Base-by-base conservation (phyloP, 2,113 vertebrate species). In the Corynorhinus townsendii region DNA sequence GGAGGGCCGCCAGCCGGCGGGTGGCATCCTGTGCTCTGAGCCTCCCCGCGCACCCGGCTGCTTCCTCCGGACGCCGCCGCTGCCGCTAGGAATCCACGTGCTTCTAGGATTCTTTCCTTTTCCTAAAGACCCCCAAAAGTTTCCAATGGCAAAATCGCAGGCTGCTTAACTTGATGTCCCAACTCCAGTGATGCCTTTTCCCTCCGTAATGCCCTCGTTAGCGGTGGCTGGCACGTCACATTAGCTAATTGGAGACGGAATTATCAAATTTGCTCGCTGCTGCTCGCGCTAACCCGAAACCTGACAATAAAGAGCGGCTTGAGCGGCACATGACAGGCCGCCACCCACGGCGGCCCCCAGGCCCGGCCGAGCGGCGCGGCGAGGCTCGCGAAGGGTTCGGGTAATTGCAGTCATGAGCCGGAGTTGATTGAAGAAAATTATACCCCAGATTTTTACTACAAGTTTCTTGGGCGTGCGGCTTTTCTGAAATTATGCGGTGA, bases 341-440 rank as follows among this genome's bases (percentile, higher is more conserved):
- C 99, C 98, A 98, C 98, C 98, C 98, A 99, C 98, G 24, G 98
- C 98, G 98, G 97, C 97, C 96, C 98, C 97, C 95, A 93, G 98
- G 98, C 97, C 97, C 92, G 96, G 98, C 98, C 88, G 96, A 97
- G 98, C 98, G 98, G 98, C 98, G 69, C 98, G 97, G 98, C 97
- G 97, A 98, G 97, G 98, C 98, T 98, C 98, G 97, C 97, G 97
- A 97, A 99, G 99, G 98, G 98, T 98, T 98, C 97, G 91, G 98
- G 98, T 99, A 99, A 99, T 99, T 99, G 99, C 98, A 99, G 98
- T 98, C 99, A 99, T 99, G 99, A 99, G 98, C 98, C 96, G 98
- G 98, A 98, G 98, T 98, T 99, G 99, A 99, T 99, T 99, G 99
- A 98, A 98, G 99, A 99, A 99, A 99, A 99, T 99, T 99, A 99